Evolutionary conservation across 1,140 invertebrate species (phyloP).

Genomic region (Drosophila parvula): DNA sequence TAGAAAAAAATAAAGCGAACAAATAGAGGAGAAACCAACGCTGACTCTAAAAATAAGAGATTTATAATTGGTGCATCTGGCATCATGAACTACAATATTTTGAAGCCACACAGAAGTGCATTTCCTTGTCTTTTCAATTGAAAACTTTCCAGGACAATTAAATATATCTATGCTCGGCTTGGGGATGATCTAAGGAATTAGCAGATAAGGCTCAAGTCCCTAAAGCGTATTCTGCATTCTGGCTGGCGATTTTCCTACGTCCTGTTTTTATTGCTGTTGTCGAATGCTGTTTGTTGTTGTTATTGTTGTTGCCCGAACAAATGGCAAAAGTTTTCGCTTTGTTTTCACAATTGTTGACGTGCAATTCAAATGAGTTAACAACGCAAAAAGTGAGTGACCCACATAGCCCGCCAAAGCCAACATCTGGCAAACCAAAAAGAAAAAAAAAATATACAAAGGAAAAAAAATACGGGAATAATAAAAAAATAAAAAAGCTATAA

Average conservation of each 20-base stretch:
- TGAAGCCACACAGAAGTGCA: neutral
- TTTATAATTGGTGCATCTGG: neutral
- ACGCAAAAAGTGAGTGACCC: constrained; percentile 75
- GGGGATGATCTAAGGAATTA: constrained; percentile 47
- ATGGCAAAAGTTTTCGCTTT: constrained; percentile 78
- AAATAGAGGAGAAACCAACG: no score
- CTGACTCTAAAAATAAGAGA: no score
- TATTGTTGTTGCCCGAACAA: constrained; percentile 53
- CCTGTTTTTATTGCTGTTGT: constrained; percentile 34
- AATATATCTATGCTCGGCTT: constrained; percentile 4
- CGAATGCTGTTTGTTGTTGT: constrained; percentile 49
- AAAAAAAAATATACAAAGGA: constrained; percentile 19
- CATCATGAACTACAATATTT: neutral
- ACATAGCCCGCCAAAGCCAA: constrained; percentile 55
- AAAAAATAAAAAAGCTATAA: constrained; percentile 45
- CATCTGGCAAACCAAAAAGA: constrained; percentile 44
- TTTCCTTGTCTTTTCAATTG: neutral
- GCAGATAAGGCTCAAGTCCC: constrained; percentile 29
- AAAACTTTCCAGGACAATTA: constrained; percentile 28
- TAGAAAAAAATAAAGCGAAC: neutral
- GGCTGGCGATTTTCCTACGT: constrained; percentile 1
- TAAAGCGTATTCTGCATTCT: constrained; percentile 38
- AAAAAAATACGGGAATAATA: constrained; percentile 17
- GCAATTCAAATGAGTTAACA: constrained; percentile 81
- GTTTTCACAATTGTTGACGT: constrained; percentile 79